Evolutionary conservation across 2,113 vertebrate genomes (phyloP).

Genomic region (Gymnogyps californianus): DNA sequence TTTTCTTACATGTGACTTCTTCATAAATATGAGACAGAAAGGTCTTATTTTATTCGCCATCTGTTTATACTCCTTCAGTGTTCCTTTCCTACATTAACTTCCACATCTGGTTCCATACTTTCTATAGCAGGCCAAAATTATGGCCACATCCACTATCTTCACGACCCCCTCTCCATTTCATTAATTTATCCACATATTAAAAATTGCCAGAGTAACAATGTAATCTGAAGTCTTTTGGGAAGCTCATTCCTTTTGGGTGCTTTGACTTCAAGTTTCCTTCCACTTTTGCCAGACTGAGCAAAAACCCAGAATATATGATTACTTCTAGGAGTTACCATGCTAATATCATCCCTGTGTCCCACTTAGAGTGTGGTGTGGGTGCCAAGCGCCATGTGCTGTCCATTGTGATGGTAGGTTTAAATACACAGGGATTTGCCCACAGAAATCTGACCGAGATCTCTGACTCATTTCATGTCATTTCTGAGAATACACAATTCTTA

Average conservation of each 20-base stretch:
- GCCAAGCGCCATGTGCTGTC: neutral
- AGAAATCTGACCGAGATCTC: neutral
- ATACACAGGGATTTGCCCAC: neutral
- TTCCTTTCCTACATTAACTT: slow-evolving; percentile 33
- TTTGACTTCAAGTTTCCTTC: neutral
- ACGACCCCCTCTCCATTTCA: neutral
- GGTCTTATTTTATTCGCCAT: slow-evolving; percentile 50
- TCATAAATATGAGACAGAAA: slow-evolving; percentile 53
- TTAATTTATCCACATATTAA: neutral
- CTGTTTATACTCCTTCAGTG: slow-evolving; percentile 41
- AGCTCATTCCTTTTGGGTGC: neutral
- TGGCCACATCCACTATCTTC: slow-evolving; percentile 1
- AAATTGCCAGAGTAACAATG: neutral
- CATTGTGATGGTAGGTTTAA: neutral
- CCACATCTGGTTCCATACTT: slow-evolving; percentile 43
- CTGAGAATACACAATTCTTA: neutral
- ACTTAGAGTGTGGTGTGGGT: neutral
- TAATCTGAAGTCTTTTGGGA: neutral
- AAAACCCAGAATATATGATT: neutral
- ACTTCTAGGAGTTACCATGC: neutral
- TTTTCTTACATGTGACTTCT: slow-evolving; percentile 53
- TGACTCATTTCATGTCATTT: neutral
- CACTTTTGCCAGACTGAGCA: neutral
- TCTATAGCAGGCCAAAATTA: neutral
- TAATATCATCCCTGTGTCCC: neutral